Percentiles rank a stretch among this genome's conserved stretches.
Evolutionary conservation across 35 echinoderm and acorn worm species (phyloP).

Genomic region (Strongylocentrotus purpuratus): DNA sequence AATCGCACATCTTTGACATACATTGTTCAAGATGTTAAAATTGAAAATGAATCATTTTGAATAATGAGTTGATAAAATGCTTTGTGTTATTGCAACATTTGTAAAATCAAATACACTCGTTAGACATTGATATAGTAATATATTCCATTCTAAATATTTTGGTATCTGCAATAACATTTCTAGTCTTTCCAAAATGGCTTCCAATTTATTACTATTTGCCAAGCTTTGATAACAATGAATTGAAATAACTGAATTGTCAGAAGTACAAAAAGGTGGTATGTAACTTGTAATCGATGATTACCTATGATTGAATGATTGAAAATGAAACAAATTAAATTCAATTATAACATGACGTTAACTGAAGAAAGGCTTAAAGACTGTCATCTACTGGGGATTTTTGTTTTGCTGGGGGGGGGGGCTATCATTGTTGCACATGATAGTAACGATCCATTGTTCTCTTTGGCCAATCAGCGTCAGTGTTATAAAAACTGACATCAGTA

Average conservation of each 20-base stretch:
- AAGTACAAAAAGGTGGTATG: neutral
- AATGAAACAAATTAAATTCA: no score
- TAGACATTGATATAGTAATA: neutral
- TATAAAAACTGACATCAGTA: no score
- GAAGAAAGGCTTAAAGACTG: no score
- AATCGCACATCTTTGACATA: neutral
- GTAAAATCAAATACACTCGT: neutral
- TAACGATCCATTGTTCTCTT: no score
- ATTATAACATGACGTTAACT: no score
- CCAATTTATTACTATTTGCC: neutral
- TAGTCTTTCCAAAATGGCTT: neutral
- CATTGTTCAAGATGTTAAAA: neutral
- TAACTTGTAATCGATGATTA: neutral
- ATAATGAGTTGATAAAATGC: neutral
- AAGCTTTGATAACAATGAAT: neutral
- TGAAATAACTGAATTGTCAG: neutral
- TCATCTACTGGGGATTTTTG: no score
- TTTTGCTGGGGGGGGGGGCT: no score
- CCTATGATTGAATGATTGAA: neutral
- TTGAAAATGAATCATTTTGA: neutral
- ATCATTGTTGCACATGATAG: no score
- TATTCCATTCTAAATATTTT: neutral
- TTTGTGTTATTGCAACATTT: neutral
- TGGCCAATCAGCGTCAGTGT: no score
- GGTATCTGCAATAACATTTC: conserved; percentile 1